Base-by-base conservation (phyloP, 2,888 invertebrate species). In the Mesopsocus fuscifrons region DNA sequence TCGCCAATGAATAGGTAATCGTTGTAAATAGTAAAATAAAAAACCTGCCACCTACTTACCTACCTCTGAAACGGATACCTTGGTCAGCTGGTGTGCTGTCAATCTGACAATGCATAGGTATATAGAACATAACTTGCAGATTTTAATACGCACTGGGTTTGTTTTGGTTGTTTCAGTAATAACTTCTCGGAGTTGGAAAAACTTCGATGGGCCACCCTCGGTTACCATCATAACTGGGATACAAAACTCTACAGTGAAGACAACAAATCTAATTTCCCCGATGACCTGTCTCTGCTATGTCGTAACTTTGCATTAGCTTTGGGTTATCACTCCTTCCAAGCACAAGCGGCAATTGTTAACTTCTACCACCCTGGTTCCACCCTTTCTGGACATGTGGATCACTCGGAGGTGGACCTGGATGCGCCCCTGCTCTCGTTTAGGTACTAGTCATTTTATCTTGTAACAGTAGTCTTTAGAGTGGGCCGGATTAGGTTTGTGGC, bases 181-280 rank as follows among this genome's bases (percentile, higher is more conserved):
- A n/a, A n/a, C n/a, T n/a, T n/a, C n/a, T n/a, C n/a, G n/a, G n/a
- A n/a, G n/a, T 45, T 61, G 23, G 57, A 66, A 35, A 71, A 72
- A 53, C 58, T 98, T 52, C 66, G 97, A 52, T 98, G 98, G 98
- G 74, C 82, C 1, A 98, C 97, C 0, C 62, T 97, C 26, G 98
- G 98, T 11, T 95, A 94, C 58, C 97, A 98, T 62, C 94, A 98
- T 61, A 78, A 98, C 59, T 98, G 98, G 97, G 78, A 91, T 54
- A 83, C 87, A 43, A 98, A 97, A 70, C 58, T 75, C 9, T 88
- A 88, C 55, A 70, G 66, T 44, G 83, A 87, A 59, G 59, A 68
- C 3, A 69, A 67, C 47, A 72, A 66, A 57, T 66, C 71, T 40
- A 54, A 60, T 8, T 83, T 94, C 60, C 92, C 92, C 0, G 49